Percentiles rank a stretch among this genome's conserved stretches.
These are phyloP conservation scores for Lagodon rhomboides DNA, from an alignment of 2,797 vertebrate species.

Conservation along the genomic window DNA sequence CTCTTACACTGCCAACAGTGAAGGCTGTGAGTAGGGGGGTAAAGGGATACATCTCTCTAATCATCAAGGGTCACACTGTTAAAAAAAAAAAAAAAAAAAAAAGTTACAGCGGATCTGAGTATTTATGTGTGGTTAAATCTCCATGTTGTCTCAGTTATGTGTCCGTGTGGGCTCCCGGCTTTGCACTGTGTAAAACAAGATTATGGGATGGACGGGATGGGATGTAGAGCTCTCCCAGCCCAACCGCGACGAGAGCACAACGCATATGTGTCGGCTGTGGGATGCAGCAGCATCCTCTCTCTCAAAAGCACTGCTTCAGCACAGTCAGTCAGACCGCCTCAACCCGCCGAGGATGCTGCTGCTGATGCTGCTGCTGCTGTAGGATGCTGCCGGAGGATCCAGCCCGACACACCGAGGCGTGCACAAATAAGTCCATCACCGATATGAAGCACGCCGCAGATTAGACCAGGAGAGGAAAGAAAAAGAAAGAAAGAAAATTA, in stretches of 20 bases:
- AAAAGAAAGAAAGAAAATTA: neutral
- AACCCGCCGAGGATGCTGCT: conserved; percentile 58
- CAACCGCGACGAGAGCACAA: conserved; percentile 61
- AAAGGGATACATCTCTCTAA: conserved; percentile 18
- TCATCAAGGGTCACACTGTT: conserved; percentile 43
- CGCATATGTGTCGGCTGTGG: conserved; percentile 58
- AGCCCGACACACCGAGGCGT: conserved; percentile 39
- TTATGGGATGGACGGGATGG: conserved; percentile 61
- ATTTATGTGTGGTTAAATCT: conserved; percentile 47
- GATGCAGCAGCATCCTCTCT: conserved; percentile 68
- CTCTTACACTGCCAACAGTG: neutral
- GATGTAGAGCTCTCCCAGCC: conserved; percentile 63
- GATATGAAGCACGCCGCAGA: conserved; percentile 28
- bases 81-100: conserved; percentile 4
- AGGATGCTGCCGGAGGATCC: conserved; percentile 66
- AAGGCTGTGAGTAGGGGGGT: neutral
- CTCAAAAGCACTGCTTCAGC: conserved; percentile 54
- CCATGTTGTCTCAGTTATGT: conserved; percentile 23
- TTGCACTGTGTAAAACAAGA: conserved; percentile 58
- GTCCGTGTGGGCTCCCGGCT: conserved; percentile 38
- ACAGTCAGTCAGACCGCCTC: conserved; percentile 62
- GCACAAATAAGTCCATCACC: conserved; percentile 35
- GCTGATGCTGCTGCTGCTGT: neutral
- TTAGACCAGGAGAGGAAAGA: conserved; percentile 13
- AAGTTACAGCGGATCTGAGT: conserved; percentile 47